These are phyloP conservation scores for Malacoraja senta DNA, from an alignment of 2,797 vertebrate genomes.

Conservation along the genomic window DNA sequence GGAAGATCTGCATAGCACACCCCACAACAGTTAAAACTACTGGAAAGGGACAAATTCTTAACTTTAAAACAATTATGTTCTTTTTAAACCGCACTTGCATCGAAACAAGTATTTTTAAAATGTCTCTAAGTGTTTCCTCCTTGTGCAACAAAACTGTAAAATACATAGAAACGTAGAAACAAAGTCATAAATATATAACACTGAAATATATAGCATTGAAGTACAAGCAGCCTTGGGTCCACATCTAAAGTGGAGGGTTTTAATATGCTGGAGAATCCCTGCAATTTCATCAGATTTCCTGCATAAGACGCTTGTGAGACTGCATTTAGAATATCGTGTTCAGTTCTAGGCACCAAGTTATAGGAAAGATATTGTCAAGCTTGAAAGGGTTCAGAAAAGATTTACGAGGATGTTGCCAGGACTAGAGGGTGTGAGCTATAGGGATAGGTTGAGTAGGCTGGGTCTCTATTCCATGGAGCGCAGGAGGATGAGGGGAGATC, in stretches of 20 bases:
- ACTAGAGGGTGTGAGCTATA: too few relatives aligned
- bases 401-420: too few relatives aligned
- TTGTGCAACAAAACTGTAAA: background rate
- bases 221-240: background rate
- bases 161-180: background rate
- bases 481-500: too few relatives aligned
- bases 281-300: too few relatives aligned
- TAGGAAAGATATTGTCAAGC: too few relatives aligned
- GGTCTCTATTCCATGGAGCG: too few relatives aligned
- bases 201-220: background rate
- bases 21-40: slow-evolving; percentile 3
- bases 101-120: background rate
- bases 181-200: too few relatives aligned
- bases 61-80: background rate
- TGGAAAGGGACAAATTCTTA: background rate
- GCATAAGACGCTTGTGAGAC: too few relatives aligned
- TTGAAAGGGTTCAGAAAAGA: too few relatives aligned
- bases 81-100: background rate
- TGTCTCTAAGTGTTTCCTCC: background rate
- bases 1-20: background rate
- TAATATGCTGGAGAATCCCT: background rate
- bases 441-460: too few relatives aligned
- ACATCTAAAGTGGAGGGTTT: background rate
- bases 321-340: too few relatives aligned
- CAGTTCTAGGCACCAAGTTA: too few relatives aligned